Evolutionary conservation across 64 coral and sea anemone species (phyloP), one percentile per base, ranked within the genome.

Genomic region (Dendrophyllia cribrosa): DNA sequence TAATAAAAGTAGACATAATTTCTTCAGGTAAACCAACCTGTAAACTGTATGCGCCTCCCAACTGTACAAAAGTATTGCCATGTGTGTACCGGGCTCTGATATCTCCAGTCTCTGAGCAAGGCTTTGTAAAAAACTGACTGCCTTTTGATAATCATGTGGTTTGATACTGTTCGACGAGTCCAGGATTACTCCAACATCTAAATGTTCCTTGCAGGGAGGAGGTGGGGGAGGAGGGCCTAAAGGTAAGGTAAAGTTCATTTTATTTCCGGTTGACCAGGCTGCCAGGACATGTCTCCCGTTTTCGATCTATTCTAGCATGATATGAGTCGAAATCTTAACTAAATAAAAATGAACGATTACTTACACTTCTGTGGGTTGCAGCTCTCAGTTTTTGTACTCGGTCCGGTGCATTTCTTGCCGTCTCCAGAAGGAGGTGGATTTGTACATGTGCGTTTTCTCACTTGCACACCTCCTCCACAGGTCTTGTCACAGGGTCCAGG

Each of bases 321-420:
- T 56, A 12, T 4, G 11, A 56, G 6, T 56, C 52, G 11, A 0
- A 1, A 56, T 9, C 53, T 56, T 56, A 9, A 6, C 53, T 7
- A 56, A 56, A 12, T 56, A 56, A 56, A 56, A 7, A 56, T 12
- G 53, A 56, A 56, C 7, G 1, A 56, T 3, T 19, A 2, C 72
- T 47, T 83, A 77, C 90, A 92, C 64, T 75, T 25, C 15, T 92
- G 90, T 45, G 78, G 55, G 71, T 86, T 92, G 69, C 90, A 92
- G 7, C 58, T 46, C 50, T 86, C 58, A 4, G 16, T 86, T 78
- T 92, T 83, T n/a, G 49, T 72, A 3, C 2, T 61, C 9, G 3
- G 48, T 44, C 75, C 51, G 65, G 10, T 60, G 12, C 90, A 92
- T 3, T 11, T 48, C n/a, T 76, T n/a, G 16, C 81, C 90, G 21